phyloP scores from a whole-genome alignment of 2,113 vertebrate species.

The Micromys minutus region DNA sequence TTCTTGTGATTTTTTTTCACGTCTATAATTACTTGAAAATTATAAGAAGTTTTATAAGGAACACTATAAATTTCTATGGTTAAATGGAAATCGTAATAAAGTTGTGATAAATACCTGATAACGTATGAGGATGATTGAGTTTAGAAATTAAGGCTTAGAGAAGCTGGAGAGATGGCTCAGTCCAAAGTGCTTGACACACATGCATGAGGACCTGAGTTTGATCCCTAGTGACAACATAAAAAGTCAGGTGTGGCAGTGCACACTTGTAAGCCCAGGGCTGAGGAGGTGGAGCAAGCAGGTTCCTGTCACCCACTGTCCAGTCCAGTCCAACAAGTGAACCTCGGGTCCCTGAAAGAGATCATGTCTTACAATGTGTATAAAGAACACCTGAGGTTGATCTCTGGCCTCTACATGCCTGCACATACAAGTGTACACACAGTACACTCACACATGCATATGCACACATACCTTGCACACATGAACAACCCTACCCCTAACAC shows the following conservation, averaged over 20 bases:
- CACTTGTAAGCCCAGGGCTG: not conserved
- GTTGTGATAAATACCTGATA: not conserved
- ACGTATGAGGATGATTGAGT: not conserved
- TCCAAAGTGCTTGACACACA: not conserved
- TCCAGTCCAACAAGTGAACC: not conserved
- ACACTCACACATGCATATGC: not conserved
- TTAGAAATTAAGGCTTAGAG: not conserved
- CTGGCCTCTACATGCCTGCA: not conserved
- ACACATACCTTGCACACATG: not conserved
- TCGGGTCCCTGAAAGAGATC: not conserved
- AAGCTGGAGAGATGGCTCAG: not conserved
- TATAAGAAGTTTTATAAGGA: not conserved
- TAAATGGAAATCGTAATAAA: not conserved
- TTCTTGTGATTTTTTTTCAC: not conserved
- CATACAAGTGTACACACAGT: not conserved
- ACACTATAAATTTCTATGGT: not conserved
- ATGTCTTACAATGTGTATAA: not conserved
- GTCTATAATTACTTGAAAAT: not conserved
- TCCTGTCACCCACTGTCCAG: too few species aligned
- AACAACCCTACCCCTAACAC: not conserved
- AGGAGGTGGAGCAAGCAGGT: not conserved
- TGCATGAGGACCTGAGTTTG: not conserved
- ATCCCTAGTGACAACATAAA: not conserved
- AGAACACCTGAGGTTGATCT: not conserved
- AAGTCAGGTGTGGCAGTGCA: not conserved